Evolutionary conservation across 2,888 invertebrate species (phyloP).

Genomic region (Parelbella ahira): DNA sequence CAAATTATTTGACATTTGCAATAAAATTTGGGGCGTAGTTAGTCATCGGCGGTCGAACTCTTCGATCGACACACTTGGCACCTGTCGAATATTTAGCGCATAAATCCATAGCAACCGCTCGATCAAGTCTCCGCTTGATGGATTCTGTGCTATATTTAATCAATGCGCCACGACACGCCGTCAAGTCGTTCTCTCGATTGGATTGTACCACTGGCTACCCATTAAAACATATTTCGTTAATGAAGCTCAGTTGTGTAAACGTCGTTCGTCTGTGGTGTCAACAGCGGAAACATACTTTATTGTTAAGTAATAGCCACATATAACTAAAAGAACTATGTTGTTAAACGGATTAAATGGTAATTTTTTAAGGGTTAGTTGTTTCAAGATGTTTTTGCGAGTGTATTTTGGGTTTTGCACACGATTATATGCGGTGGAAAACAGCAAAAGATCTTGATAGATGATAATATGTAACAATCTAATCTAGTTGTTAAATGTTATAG

Average conservation of each 20-base stretch:
- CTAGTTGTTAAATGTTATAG: conserved; percentile 30
- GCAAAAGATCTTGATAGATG: too few species aligned
- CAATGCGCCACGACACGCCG: conserved; percentile 64
- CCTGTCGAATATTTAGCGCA: conserved; percentile 80
- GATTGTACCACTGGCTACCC: conserved; percentile 51
- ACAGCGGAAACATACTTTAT: too few species aligned
- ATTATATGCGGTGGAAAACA: too few species aligned
- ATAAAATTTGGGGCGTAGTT: conserved; percentile 78
- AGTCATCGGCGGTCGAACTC: conserved; percentile 77
- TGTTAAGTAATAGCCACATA: too few species aligned
- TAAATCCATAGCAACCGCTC: conserved; percentile 77
- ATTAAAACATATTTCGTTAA: conserved; percentile 51
- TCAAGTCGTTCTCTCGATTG: conserved; percentile 72
- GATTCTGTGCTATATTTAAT: conserved; percentile 79
- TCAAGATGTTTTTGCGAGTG: too few species aligned
- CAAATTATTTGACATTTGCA: conserved; percentile 80
- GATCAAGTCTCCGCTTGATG: conserved; percentile 69
- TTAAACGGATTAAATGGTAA: too few species aligned
- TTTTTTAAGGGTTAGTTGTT: too few species aligned
- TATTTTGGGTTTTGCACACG: too few species aligned
- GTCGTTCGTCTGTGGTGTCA: too few species aligned
- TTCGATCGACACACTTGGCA: conserved; percentile 80
- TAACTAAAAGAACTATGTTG: too few species aligned
- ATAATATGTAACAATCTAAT: conserved; percentile 8
- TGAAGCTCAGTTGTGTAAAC: too few species aligned